Evolutionary conservation across 1,140 invertebrate genomes (phyloP).

Genomic region (Antheraea mylitta): DNA sequence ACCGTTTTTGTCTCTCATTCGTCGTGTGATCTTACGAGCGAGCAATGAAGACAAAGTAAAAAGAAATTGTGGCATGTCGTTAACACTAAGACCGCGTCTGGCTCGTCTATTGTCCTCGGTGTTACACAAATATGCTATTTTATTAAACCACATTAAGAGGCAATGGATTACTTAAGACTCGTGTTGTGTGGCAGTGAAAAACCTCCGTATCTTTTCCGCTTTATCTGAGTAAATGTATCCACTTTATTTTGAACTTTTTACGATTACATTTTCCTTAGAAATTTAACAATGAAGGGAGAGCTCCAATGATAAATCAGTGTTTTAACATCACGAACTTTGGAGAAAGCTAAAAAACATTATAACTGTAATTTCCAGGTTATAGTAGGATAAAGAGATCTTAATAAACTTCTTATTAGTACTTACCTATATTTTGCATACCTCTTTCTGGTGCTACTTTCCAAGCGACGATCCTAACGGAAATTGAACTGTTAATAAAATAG

Average conservation of each 20-base stretch:
- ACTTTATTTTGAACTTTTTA: neutral
- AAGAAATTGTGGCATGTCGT: conserved; percentile 45
- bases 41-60: conserved; percentile 59
- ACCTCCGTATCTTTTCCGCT: neutral
- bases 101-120: conserved; percentile 50
- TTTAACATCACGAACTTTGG: conserved; percentile 31
- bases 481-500: conserved; percentile 46
- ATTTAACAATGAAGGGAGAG: neutral
- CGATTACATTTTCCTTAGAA: neutral
- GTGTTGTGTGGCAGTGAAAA: conserved; percentile 36
- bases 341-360: conserved; percentile 26
- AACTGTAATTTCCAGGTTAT: neutral
- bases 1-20: conserved; percentile 46
- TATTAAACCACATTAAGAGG: conserved; percentile 59
- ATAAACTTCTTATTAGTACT: conserved; percentile 35
- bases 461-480: conserved; percentile 34
- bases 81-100: conserved; percentile 28
- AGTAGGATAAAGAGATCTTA: conserved; percentile 27
- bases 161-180: conserved; percentile 58
- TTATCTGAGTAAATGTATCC: neutral
- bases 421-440: conserved; percentile 28
- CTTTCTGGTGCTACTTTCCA: conserved; percentile 28
- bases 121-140: conserved; percentile 61
- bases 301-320: conserved; percentile 22
- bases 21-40: conserved; percentile 37